These are phyloP conservation scores for Dione vanillae DNA, from an alignment of 2,888 invertebrate genomes.

Conservation along the genomic window DNA sequence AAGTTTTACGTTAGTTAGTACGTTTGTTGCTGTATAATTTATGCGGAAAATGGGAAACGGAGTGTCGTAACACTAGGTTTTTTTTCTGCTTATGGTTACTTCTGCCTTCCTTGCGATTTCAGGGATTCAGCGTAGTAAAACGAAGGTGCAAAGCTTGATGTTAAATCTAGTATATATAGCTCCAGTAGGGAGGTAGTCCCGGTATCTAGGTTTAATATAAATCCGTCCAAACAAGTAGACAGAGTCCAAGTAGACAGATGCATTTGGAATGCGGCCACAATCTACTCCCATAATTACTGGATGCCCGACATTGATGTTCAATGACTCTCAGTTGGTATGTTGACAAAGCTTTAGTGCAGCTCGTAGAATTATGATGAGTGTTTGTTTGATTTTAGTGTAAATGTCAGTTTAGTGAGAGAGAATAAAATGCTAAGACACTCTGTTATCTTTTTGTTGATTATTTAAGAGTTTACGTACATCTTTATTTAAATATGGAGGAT, in stretches of 20 bases:
- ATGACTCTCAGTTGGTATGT: background rate
- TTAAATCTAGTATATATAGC: too few species aligned
- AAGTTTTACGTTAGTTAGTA: too few species aligned
- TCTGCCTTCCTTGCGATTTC: too few species aligned
- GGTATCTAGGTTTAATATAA: conserved; percentile 8
- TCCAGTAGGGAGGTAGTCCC: too few species aligned
- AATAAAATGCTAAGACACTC: background rate
- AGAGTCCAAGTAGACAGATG: conserved; percentile 12
- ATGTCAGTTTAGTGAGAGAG: background rate
- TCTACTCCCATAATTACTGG: conserved; percentile 25
- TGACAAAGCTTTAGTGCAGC: background rate
- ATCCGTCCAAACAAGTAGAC: conserved; percentile 6
- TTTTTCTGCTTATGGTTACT: too few species aligned
- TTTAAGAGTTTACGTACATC: too few species aligned
- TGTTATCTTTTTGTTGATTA: background rate
- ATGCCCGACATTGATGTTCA: conserved; percentile 21
- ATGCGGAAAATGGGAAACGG: too few species aligned
- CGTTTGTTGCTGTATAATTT: too few species aligned
- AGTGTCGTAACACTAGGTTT: too few species aligned
- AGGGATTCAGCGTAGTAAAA: too few species aligned
- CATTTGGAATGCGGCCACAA: conserved; percentile 22
- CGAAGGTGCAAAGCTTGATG: too few species aligned
- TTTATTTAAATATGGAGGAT: too few species aligned
- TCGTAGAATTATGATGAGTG: background rate
- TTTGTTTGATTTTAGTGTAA: background rate